phyloP scores from a whole-genome alignment of 2,113 vertebrate species.

The Sebastes schlegelii region DNA sequence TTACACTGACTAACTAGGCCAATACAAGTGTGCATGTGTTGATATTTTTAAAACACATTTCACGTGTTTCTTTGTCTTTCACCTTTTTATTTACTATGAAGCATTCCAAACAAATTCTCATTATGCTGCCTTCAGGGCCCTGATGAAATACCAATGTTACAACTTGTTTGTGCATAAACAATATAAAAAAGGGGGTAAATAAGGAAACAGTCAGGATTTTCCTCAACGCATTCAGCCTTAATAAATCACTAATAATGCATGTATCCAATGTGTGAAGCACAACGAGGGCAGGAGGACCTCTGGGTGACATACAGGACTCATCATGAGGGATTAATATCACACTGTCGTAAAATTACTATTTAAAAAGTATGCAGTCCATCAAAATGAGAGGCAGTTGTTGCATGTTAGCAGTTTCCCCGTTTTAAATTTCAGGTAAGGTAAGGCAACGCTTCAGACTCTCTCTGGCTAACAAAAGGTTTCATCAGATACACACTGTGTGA shows the following conservation, averaged over 20 bases:
- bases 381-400: neutral
- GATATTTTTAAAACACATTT: neutral
- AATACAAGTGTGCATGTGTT: neutral
- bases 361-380: neutral
- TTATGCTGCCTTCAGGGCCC: conserved; percentile 4
- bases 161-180: neutral
- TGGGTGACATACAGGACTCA: neutral
- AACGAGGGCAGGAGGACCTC: neutral
- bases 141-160: neutral
- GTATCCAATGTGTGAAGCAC: neutral
- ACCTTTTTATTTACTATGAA: neutral
- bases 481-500: conserved; percentile 64
- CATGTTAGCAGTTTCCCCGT: neutral
- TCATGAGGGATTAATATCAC: neutral
- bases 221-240: neutral
- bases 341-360: neutral
- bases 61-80: neutral
- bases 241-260: neutral
- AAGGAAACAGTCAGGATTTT: neutral
- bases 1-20: neutral
- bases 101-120: neutral
- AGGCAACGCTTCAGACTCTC: conserved; percentile 15
- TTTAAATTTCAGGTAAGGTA: neutral
- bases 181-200: neutral
- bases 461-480: conserved; percentile 30